phyloP scores from a whole-genome alignment of 2,888 invertebrate species.

The Tiliacea aurago region DNA sequence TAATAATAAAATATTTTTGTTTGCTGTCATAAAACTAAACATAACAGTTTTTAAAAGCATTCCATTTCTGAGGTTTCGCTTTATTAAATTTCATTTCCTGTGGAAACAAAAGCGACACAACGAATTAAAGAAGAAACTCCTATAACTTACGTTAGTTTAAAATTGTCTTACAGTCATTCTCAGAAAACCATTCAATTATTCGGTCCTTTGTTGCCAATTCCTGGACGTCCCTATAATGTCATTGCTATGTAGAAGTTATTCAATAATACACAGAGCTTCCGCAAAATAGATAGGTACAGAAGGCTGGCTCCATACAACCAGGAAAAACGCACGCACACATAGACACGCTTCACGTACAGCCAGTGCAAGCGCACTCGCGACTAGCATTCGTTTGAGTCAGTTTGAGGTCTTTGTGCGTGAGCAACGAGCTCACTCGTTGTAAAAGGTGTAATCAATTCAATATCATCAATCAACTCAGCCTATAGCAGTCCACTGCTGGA shows the following conservation, averaged over 20 bases:
- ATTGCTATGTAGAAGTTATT: constrained; percentile 56
- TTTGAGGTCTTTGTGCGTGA: background rate
- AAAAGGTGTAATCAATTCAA: background rate
- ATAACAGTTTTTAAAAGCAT: background rate
- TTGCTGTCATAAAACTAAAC: background rate
- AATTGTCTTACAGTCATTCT: constrained; percentile 20
- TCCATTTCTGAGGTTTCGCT: background rate
- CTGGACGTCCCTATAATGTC: constrained; percentile 47
- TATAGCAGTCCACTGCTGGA: too few species aligned
- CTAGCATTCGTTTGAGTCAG: background rate
- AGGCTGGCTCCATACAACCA: background rate
- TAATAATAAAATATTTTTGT: background rate
- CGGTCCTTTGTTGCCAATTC: constrained; percentile 47
- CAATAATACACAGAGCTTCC: constrained; percentile 57
- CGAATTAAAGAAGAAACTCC: background rate
- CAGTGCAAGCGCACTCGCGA: background rate
- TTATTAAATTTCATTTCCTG: background rate
- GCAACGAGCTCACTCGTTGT: background rate
- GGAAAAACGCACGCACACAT: background rate
- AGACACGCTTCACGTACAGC: background rate
- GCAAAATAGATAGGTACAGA: constrained; percentile 16
- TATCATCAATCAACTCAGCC: too few species aligned
- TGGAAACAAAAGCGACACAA: constrained; percentile 22
- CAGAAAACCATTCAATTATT: constrained; percentile 30
- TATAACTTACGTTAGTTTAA: constrained; percentile 15